Base-by-base conservation (phyloP, 2,888 invertebrate genomes). In the Conchocele bisecta region DNA sequence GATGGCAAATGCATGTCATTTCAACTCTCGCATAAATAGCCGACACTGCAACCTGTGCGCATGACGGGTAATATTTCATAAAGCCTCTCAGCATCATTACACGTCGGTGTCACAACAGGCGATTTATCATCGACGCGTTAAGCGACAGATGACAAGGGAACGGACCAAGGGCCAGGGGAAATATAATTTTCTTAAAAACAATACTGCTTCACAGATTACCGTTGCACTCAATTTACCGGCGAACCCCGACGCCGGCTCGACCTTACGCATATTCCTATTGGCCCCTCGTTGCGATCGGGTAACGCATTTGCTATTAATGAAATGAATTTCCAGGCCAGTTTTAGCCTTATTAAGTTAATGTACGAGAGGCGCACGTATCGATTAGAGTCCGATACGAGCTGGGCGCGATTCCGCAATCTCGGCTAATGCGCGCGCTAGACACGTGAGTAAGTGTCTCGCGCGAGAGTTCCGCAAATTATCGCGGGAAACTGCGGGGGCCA, bases 311-410 rank as follows among this genome's bases (percentile, higher is more conserved):
- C 58, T n/a, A 60, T 65, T 77, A 77, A 77, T 77, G 73, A 77
- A 77, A 77, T 77, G 77, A 74, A 71, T 71, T 77, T 71, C 48
- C 58, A 65, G 67, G 51, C 63, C 67, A 70, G 60, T n/a, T 70
- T 77, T 64, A 71, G 70, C 60, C 67, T 77, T 77, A 77, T 77
- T 77, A 77, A 74, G 74, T 77, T 77, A 77, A 77, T 77, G 77
- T 74, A 71, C 59, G 60, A 58, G 73, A 67, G n/a, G n/a, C n/a
- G n/a, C 53, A 50, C 53, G 50, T 74, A 77, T 77, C 74, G 77
- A 77, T 77, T 77, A 65, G 65, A 67, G 56, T 65, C 71, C 74
- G 74, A 74, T 74, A 61, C n/a, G 68, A 68, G 54, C 65, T 58
- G 66, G 74, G 71, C 70, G 70, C 71, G 69, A 74, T 66, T 44